Conservation (phyloP, 2,888 invertebrate species). For the Sialis fuliginosa region DNA sequence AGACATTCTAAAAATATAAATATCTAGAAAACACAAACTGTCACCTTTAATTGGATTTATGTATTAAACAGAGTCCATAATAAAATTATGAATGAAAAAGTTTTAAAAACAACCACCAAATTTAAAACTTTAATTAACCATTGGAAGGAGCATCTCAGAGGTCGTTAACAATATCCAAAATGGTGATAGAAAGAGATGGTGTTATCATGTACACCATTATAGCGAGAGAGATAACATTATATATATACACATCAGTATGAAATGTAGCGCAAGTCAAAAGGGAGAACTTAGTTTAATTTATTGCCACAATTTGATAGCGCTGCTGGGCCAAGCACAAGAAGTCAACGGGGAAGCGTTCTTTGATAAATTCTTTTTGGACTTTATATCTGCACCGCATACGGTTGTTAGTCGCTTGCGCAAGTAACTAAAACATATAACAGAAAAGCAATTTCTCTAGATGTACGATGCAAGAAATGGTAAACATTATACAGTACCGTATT, state of each 20-base stretch:
- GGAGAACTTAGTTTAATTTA: conserved; percentile 26
- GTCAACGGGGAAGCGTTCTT: conserved; percentile 17
- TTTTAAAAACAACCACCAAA: no score
- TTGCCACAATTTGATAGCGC: conserved; percentile 24
- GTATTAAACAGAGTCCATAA: no score
- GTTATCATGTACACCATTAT: conserved; percentile 13
- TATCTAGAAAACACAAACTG: no score
- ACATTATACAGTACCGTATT: conserved; percentile 15
- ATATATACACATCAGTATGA: conserved; percentile 16
- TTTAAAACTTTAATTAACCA: not conserved
- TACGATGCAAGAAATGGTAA: conserved; percentile 21
- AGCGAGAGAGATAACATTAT: conserved; percentile 20
- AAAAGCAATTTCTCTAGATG: conserved; percentile 22
- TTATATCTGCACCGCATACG: not conserved
- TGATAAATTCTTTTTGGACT: not conserved
- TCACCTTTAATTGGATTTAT: no score
- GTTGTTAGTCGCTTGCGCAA: not conserved
- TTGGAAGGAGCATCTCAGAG: not conserved
- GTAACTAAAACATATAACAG: conserved; percentile 12
- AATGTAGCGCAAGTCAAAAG: conserved; percentile 22
- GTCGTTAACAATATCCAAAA: not conserved
- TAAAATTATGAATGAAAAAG: no score
- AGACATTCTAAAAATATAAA: no score
- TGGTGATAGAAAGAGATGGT: conserved; percentile 2
- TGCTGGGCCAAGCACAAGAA: conserved; percentile 18